Evolutionary conservation across 1,140 invertebrate species (phyloP), one percentile per base, ranked within the genome.

Genomic region (Pseudomyrmex cubaensis): DNA sequence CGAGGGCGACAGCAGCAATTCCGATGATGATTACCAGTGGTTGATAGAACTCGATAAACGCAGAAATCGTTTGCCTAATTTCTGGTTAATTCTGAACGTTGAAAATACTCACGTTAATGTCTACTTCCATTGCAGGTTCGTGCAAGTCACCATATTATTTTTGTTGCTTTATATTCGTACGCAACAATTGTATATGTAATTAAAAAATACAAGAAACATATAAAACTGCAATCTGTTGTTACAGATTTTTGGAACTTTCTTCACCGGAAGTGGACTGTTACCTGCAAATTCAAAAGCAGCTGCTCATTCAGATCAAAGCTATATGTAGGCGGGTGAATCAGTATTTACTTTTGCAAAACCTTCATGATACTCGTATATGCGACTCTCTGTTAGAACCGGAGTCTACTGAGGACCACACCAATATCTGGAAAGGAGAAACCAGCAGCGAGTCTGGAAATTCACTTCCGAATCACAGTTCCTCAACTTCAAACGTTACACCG

Each of bases 71-170:
- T 89, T 97, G n/a, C 97, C 97, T 0, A 96, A 96, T 89, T 97
- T 97, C 92, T 98, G 97, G 97, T 93, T 97, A 1, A 96, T 97
- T 66, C 93, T 97, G 86, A 95, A 95, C 82, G 94, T 97, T 15
- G 95, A 95, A 75, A 90, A 93, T 59, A 95, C 95, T 85, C 92
- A 95, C 61, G 96, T 97, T 2, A 95, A 95, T 61, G 93, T 96
- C 12, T 97, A 96, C 92, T 97, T 97, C 91, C 97, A 98, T 80
- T 96, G 95, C 91, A 95, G 95, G 95, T 95, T 35, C 35, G 35
- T 35, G 7, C 4, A 35, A 35, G 5, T 35, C 35, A 35, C 0
- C 0, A 25, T 25, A 25, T 25, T 35, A 35, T 35, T 35, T 13
- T 70, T n/a, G n/a, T 57, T 22, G n/a, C 8, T 22, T 46, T 54